A percentile compares a stretch with the other conserved stretches of the same genome.
These are phyloP conservation scores for Hippopotamyrus pictus DNA, from an alignment of 2,797 vertebrate species.

Conservation along the genomic window DNA sequence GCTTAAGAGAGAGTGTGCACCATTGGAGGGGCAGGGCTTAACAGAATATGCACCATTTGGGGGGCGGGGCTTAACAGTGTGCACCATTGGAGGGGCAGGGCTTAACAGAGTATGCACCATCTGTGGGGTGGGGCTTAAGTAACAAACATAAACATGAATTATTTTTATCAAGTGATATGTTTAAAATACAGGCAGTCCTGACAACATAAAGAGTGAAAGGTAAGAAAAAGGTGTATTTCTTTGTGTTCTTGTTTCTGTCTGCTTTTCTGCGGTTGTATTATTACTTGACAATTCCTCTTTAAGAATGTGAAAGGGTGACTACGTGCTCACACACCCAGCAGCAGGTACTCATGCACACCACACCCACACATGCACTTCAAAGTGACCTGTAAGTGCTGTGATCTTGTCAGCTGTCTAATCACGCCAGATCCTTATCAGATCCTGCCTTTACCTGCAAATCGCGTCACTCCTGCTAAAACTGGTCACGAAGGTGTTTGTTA, in stretches of 20 bases:
- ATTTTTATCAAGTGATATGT: not conserved
- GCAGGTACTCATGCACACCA: not conserved
- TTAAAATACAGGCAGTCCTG: not conserved
- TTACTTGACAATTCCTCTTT: not conserved
- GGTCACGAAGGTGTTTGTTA: not conserved
- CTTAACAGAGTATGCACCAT: not conserved
- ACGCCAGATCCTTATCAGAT: not conserved
- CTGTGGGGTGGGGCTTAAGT: not conserved
- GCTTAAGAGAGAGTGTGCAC: not conserved
- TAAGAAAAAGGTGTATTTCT: not conserved
- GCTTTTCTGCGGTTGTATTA: not conserved
- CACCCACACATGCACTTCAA: not conserved
- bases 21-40: not conserved
- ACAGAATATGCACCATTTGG: too few relatives aligned
- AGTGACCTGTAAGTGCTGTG: not conserved
- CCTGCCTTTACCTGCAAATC: not conserved
- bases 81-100: not conserved
- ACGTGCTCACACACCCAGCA: not conserved
- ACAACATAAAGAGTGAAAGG: not conserved
- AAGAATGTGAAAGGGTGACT: not conserved
- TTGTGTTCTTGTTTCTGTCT: not conserved
- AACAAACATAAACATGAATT: not conserved
- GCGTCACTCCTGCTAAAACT: not conserved
- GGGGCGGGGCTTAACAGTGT: not conserved
- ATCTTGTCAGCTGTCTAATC: not conserved